Base-by-base conservation (phyloP, 64 coral and sea anemone genomes). In the Montipora capricornis region DNA sequence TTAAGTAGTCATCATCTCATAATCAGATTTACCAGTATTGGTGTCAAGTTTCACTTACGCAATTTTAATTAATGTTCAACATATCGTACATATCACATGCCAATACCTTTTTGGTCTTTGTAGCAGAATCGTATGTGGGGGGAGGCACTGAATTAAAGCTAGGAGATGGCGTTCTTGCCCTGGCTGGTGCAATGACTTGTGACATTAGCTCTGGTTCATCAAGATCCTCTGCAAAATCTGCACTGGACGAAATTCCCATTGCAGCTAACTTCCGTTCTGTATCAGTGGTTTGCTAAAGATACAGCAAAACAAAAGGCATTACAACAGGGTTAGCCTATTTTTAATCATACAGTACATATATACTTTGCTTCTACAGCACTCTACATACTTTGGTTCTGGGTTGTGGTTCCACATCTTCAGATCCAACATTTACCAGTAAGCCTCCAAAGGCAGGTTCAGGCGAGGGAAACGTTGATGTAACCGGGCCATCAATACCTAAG, bases 171-270 rank as follows among this genome's bases (percentile, higher is more conserved):
- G 88, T 91, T 78, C 94, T 81, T n/a, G 92, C 64, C 6, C 84
- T 79, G 19, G 90, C 74, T 13, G 97, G 97, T 89, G 97, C 91
- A 75, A 98, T 95, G 19, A 89, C 91, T 61, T 95, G 97, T 20
- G 95, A 94, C 6, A 10, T 47, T 62, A 84, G 91, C 67, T 95
- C 91, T 20, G 94, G 82, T 74, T 98, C 97, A 76, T 93, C 94
- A 46, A 95, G 68, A 86, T 94, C 93, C 62, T 94, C 82, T 70
- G 88, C 93, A 78, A 94, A 98, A 89, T 98, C 97, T 76, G 95
- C 97, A 89, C 97, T 98, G 8, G 97, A 88, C 49, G 95, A 93
- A 73, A 98, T 75, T n/a, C 97, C 97, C 97, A 98, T 98, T 59
- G 97, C 97, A 45, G 97, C 95, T 66, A 99, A 90, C 53, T 99